Evolutionary conservation across 2,888 invertebrate species (phyloP), one percentile per base, ranked within the genome.

Genomic region (Lasioglossum marginatum): DNA sequence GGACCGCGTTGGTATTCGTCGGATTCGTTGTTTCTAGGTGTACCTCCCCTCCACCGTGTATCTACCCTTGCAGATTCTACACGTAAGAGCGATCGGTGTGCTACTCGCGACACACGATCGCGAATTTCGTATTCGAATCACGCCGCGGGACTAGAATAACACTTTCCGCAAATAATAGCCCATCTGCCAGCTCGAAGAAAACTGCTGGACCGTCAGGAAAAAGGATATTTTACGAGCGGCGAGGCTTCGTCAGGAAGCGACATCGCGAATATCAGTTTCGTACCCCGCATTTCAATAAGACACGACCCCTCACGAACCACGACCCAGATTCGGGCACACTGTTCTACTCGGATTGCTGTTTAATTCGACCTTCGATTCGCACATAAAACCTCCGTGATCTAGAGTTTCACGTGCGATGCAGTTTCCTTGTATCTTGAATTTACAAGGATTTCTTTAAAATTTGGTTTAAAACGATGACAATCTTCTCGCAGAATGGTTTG

Each of bases 241-340:
- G 77, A 81, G 77, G 76, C 79, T 77, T 83, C 85, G 83, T 85
- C 83, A 79, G 85, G 89, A 90, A 81, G 87, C 82, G 88, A 87
- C 89, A 82, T 89, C 87, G 82, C 34, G 84, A 71, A 83, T 85
- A 85, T 88, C 83, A 83, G 88, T 85, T 83, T 88, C 82, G 89
- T 71, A 73, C 81, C 79, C 68, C 73, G 88, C 83, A 88, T 85
- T 88, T 89, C 89, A 89, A 89, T 89, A 85, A 87, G 89, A 89
- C 37, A 3, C 34, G 72, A 12, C 48, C 60, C 31, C 27, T 37
- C 27, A 31, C 40, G 52, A 12, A 23, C 10, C 31, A 23, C 78
- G 75, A 63, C 52, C 82, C 63, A 73, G 77, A 82, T 83, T 68
- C 72, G 6, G 34, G 34, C 6, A 23, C 10, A n/a, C 60, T n/a